Percentiles rank a stretch among this genome's conserved stretches.
phyloP scores from a whole-genome alignment of 2,888 invertebrate genomes.

The Melipona bicolor region DNA sequence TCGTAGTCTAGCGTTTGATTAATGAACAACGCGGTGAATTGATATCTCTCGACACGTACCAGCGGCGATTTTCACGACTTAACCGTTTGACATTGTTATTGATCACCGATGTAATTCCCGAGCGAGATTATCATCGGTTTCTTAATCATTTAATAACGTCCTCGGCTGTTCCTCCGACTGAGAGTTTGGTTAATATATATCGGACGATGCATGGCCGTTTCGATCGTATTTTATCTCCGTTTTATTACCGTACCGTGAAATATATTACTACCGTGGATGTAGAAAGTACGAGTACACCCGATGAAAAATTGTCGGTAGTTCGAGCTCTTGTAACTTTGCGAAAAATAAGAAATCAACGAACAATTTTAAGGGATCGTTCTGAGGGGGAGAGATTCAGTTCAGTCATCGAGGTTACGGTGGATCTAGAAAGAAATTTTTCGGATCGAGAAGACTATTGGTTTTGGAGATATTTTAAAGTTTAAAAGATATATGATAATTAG shows the following conservation, averaged over 20 bases:
- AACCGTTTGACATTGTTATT: conserved; percentile 2
- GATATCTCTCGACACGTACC: conserved; percentile 2
- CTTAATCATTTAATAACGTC: background rate
- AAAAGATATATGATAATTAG: too few species aligned
- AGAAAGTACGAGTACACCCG: too few species aligned
- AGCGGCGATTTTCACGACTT: conserved; percentile 16
- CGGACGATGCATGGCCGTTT: background rate
- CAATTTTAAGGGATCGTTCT: too few species aligned
- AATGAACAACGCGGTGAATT: conserved; percentile 35
- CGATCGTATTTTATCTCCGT: background rate
- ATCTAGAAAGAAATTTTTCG: too few species aligned
- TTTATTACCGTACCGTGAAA: background rate
- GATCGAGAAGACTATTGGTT: too few species aligned
- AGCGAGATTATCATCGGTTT: background rate
- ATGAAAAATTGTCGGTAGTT: too few species aligned
- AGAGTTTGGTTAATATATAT: background rate
- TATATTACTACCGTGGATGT: too few species aligned
- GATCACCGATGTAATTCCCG: background rate
- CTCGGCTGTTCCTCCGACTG: background rate
- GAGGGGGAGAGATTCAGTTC: too few species aligned
- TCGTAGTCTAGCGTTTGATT: conserved; percentile 36
- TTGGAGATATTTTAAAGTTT: too few species aligned
- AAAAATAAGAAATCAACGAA: too few species aligned
- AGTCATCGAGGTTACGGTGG: too few species aligned
- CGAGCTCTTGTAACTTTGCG: too few species aligned